Base-by-base conservation (phyloP, 2,888 invertebrate species). In the Tolmerus cingulatus region DNA sequence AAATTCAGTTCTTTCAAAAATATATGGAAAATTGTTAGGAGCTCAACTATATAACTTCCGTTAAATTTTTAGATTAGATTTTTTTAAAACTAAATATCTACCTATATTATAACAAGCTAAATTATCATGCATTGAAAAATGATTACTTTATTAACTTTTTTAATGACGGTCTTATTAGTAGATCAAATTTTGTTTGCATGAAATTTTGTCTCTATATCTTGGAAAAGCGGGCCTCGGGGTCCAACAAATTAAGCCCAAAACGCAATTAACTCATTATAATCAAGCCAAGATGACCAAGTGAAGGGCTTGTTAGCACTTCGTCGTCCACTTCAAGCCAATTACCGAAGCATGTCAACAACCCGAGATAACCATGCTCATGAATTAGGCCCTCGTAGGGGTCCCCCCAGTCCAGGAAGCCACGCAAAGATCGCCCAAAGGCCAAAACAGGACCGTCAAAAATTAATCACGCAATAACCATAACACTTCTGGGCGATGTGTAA, bases 401-500 rank as follows among this genome's bases (percentile, higher is more conserved):
- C 19, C 82, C 82, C 66, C 8, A 27, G 2, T 9, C 3, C 8
- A 9, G 14, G 23, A 14, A 66, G 12, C 23, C 66, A 19, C 27
- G 66, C 27, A 66, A 66, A 23, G 9, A 46, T 3, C 23, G 23
- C 46, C 74, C 34, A n/a, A 74, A 74, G 46, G 85, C 23, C 82
- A 12, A 74, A 85, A n/a, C 74, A 30, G 23, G 46, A 74, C 43
- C 46, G 85, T 85, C 85, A 85, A 85, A 85, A 85, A 85, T 85
- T 85, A 85, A 85, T 85, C 85, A 85, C 85, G 46, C 85, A 85
- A 85, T 85, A 85, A 85, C 85, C 85, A 85, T 85, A 85, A 85
- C 85, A 46, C 74, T 74, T 34, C 30, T 34, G 34, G n/a, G 30
- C 19, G 43, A 8, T 23, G 43, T 74, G 85, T 85, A 85, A 85